phyloP scores from a whole-genome alignment of 2,888 invertebrate species.

The Rutpela maculata region DNA sequence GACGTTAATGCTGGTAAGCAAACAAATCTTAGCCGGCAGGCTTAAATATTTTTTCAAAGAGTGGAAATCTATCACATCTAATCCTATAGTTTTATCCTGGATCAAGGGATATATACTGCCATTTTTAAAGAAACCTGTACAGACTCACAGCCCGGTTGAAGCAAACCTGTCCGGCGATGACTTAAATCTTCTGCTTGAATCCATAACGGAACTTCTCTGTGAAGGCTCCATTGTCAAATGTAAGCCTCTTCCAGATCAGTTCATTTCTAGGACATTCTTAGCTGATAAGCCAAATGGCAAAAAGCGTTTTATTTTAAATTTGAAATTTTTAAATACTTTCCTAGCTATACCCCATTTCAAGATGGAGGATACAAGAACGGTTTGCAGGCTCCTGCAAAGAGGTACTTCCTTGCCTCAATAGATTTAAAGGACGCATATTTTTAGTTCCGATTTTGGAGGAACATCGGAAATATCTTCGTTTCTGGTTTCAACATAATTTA shows the following conservation, averaged over 20 bases:
- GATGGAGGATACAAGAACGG: conserved; percentile 18
- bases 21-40: background rate
- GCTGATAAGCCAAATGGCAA: conserved; percentile 6
- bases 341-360: conserved; percentile 4
- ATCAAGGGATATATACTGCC: conserved; percentile 4
- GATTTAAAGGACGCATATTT: conserved; percentile 17
- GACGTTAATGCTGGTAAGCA: background rate
- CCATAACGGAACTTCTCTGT: background rate
- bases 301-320: conserved; percentile 5
- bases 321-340: no score
- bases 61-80: background rate
- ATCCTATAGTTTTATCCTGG: background rate
- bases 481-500: no score
- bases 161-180: background rate
- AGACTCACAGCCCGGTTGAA: background rate
- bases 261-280: conserved; percentile 10
- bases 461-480: no score
- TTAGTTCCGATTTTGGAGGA: background rate
- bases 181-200: background rate
- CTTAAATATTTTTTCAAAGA: conserved; percentile 14
- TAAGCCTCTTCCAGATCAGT: background rate
- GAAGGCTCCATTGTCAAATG: background rate
- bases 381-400: conserved; percentile 7
- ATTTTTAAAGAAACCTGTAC: background rate
- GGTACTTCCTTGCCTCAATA: background rate